Conservation (phyloP, 2,888 invertebrate species). For the Norana najaformis region DNA sequence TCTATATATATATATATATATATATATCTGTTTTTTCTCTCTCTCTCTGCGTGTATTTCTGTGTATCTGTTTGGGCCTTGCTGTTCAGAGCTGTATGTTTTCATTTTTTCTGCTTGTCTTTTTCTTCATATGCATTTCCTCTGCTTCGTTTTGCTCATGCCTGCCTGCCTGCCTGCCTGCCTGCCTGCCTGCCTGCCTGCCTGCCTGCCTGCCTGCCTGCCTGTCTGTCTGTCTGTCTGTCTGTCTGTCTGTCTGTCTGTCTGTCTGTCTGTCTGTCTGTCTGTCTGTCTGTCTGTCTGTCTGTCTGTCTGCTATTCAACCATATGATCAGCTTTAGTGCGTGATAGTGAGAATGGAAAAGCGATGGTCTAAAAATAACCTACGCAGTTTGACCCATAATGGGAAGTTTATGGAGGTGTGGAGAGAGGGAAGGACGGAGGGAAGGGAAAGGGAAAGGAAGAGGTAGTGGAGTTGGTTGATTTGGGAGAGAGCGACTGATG, state of each 20-base stretch:
- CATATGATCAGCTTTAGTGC: too few relatives aligned
- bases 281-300: too few relatives aligned
- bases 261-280: neutral
- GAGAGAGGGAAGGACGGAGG: neutral
- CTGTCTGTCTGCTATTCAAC: too few relatives aligned
- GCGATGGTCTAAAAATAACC: neutral
- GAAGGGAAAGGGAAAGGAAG: neutral
- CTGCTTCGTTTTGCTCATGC: too few relatives aligned
- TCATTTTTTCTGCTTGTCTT: too few relatives aligned
- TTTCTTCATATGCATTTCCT: too few relatives aligned
- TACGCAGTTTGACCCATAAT: neutral
- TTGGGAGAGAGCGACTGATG: neutral
- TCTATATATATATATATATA: too few relatives aligned
- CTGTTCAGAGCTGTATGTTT: too few relatives aligned
- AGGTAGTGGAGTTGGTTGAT: neutral
- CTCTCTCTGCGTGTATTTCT: neutral
- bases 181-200: too few relatives aligned
- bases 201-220: too few relatives aligned
- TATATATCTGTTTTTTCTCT: too few relatives aligned
- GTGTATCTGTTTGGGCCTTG: neutral
- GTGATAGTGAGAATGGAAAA: neutral
- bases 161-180: too few relatives aligned
- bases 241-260: neutral
- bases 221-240: neutral
- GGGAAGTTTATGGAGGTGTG: neutral